phyloP scores from a whole-genome alignment of 2,113 vertebrate species.

The Zosterops hypoxanthus region DNA sequence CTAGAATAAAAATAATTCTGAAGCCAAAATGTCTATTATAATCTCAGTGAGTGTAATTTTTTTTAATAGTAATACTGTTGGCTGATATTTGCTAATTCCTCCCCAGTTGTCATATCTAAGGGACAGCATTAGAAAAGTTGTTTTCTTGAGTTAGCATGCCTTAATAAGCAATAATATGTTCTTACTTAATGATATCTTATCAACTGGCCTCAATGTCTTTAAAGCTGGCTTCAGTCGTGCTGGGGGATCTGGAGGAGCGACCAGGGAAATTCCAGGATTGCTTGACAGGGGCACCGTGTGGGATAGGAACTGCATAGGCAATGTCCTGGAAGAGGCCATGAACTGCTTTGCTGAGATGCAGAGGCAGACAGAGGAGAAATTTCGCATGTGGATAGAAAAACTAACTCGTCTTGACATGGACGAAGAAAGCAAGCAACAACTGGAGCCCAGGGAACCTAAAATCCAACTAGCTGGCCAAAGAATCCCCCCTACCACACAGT shows the following conservation, averaged over 20 bases:
- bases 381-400: conserved; percentile 90
- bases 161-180: conserved; percentile 70
- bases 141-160: conserved; percentile 67
- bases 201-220: conserved; percentile 95
- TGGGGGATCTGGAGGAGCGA: conserved; percentile 85
- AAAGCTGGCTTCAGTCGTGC: conserved; percentile 89
- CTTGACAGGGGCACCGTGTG: conserved; percentile 85
- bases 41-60: not conserved
- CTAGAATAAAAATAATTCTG: conserved; percentile 19
- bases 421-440: conserved; percentile 85
- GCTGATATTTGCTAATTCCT: conserved; percentile 14
- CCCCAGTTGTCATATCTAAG: not conserved
- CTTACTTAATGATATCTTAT: conserved; percentile 78
- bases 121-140: conserved; percentile 17
- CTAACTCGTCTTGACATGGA: conserved; percentile 85
- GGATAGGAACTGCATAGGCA: conserved; percentile 91
- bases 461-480: conserved; percentile 75
- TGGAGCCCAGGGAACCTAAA: conserved; percentile 81
- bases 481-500: conserved; percentile 70
- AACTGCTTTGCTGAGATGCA: conserved; percentile 92
- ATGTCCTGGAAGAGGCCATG: conserved; percentile 91
- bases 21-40: not conserved
- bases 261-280: conserved; percentile 87
- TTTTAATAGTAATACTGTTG: conserved; percentile 4
- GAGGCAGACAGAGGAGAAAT: conserved; percentile 93